Base-by-base conservation (phyloP, 2,888 invertebrate genomes). In the Pardosa pseudoannulata region DNA sequence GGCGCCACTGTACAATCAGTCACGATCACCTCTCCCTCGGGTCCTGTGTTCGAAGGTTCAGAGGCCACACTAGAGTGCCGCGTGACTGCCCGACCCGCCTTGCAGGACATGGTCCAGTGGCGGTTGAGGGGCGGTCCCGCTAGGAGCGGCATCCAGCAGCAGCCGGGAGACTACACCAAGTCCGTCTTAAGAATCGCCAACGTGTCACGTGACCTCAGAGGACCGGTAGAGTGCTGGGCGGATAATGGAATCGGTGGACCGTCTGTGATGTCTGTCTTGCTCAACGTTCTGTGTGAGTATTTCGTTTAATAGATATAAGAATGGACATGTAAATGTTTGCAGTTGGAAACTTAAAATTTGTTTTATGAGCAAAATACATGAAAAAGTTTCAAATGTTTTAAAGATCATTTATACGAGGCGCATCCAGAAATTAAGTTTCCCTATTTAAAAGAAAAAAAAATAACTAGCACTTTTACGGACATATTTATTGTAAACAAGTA, bases 71-170 rank as follows among this genome's bases (percentile, higher is more conserved):
- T 98, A 50, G 95, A 96, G 80, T 98, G 97, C 90, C 94, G 94
- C n/a, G 96, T 96, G 13, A 95, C 95, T 89, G 98, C 96, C 0
- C 96, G 96, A 91, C 98, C 98, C 0, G 92, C 97, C 86, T 94
- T 94, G 39, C 94, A 95, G 29, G 95, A 96, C 89, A 95, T 96
- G 90, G 94, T 98, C 23, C 94, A 94, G 39, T 98, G 98, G 98
- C 94, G 94, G 89, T 67, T 79, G 29, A 79, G 80, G 36, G 94
- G 95, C 79, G 94, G 78, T 23, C 36, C 41, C 39, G 39, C 50
- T 1, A 96, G 90, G 93, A 94, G 68, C 89, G 91, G 89, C 65
- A 65, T 41, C 28, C 83, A 78, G 23, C 56, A 50, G 36, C 73
- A 50, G 9, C n/a, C n/a, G n/a, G n/a, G n/a, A n/a, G 78, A 85